Evolutionary conservation across 2,888 invertebrate species (phyloP).

Genomic region (Fragum whitleyi): DNA sequence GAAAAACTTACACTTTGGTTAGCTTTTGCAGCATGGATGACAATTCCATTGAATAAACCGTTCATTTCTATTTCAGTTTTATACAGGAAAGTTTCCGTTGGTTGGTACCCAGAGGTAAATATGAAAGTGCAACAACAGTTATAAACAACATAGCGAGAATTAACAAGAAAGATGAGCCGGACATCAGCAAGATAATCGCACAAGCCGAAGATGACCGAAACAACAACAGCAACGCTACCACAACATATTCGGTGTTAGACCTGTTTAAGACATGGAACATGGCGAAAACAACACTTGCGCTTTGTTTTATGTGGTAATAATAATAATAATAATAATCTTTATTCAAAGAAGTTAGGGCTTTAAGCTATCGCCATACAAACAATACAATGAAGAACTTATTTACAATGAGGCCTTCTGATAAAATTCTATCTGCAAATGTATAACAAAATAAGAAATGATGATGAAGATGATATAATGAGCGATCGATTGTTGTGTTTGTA

Average conservation of each 20-base stretch:
- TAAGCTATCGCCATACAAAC: no score
- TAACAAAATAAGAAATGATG: no score
- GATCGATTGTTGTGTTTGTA: no score
- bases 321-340: no score
- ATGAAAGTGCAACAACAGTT: slow-evolving; percentile 36
- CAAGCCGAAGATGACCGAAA: slow-evolving; percentile 23
- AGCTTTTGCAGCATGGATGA: no score
- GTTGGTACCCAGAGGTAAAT: slow-evolving; percentile 44
- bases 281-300: slow-evolving; percentile 43
- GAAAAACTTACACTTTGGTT: no score
- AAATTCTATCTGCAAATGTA: no score
- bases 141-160: slow-evolving; percentile 33
- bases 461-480: no score
- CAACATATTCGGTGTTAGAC: slow-evolving; percentile 34
- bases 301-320: slow-evolving; percentile 50
- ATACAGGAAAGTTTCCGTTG: slow-evolving; percentile 58
- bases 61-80: slow-evolving; percentile 1
- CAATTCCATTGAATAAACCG: no score
- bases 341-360: no score
- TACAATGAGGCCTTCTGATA: no score
- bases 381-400: no score
- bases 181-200: slow-evolving; percentile 39
- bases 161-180: slow-evolving; percentile 36
- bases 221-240: neutral
- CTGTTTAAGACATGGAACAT: slow-evolving; percentile 37